Evolutionary conservation across 2,113 vertebrate species (phyloP).

Genomic region (Tympanuchus pallidicinctus): DNA sequence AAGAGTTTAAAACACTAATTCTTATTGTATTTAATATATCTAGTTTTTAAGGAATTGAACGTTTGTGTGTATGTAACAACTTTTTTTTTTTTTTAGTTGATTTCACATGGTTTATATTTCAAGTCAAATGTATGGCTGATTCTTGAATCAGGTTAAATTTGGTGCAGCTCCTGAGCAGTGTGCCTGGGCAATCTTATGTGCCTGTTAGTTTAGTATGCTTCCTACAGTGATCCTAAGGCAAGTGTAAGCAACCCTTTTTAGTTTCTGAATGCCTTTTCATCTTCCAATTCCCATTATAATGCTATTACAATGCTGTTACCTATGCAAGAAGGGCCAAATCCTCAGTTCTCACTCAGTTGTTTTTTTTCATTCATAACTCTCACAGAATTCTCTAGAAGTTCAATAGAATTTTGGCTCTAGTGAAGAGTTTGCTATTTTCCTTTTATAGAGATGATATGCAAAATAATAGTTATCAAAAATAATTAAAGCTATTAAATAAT

Average conservation of each 20-base stretch:
- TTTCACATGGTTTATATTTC: not conserved
- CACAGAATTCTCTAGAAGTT: not conserved
- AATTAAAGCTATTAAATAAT: not conserved
- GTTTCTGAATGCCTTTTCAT: not conserved
- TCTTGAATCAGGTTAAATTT: not conserved
- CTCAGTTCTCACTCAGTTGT: not conserved
- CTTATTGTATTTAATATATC: not conserved
- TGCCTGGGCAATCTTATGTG: not conserved
- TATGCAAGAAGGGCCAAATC: not conserved
- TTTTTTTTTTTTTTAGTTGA: not conserved
- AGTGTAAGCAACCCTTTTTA: not conserved
- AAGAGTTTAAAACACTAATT: not conserved
- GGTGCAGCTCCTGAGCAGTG: not conserved
- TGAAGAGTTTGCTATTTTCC: not conserved
- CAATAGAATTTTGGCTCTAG: no score
- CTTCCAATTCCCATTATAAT: not conserved
- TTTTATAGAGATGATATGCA: no score
- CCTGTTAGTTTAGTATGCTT: not conserved
- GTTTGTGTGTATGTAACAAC: not conserved
- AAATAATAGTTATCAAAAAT: not conserved
- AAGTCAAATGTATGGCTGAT: not conserved
- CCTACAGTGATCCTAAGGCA: not conserved
- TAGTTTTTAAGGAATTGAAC: not conserved
- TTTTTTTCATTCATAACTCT: not conserved
- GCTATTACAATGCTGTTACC: not conserved